A percentile compares a stretch with the other conserved stretches of the same genome.
These are phyloP conservation scores for Nezara viridula DNA, from an alignment of 2,888 invertebrate genomes.

Conservation along the genomic window DNA sequence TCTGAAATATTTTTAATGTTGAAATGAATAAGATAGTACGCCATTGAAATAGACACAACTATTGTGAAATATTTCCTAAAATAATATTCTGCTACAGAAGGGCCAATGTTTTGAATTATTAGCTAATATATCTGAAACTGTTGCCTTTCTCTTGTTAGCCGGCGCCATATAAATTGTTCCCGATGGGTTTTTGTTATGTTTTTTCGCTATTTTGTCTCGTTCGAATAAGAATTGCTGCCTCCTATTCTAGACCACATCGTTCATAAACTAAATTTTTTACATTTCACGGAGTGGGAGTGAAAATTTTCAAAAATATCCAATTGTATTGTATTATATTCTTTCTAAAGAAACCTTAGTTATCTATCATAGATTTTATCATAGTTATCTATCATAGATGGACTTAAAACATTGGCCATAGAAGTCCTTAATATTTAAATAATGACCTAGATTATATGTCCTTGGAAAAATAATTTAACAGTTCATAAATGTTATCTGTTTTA, in stretches of 20 bases:
- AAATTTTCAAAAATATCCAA: background rate
- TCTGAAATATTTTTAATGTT: background rate
- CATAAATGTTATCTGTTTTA: too few relatives aligned
- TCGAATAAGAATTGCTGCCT: background rate
- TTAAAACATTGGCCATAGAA: too few relatives aligned
- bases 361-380: too few relatives aligned
- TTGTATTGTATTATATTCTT: background rate
- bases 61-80: background rate
- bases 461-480: too few relatives aligned
- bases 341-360: background rate
- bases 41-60: background rate
- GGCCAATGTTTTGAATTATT: background rate
- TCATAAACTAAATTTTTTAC: background rate
- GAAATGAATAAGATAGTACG: background rate
- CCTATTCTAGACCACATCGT: background rate
- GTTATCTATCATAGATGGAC: too few relatives aligned
- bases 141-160: background rate
- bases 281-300: background rate
- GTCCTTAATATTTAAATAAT: too few relatives aligned
- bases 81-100: background rate
- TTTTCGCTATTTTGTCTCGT: background rate
- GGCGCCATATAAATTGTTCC: constrained; percentile 2
- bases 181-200: background rate
- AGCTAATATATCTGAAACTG: background rate
- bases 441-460: too few relatives aligned